Evolutionary conservation across 2,113 vertebrate species (phyloP).

Genomic region (Xyrauchen texanus): DNA sequence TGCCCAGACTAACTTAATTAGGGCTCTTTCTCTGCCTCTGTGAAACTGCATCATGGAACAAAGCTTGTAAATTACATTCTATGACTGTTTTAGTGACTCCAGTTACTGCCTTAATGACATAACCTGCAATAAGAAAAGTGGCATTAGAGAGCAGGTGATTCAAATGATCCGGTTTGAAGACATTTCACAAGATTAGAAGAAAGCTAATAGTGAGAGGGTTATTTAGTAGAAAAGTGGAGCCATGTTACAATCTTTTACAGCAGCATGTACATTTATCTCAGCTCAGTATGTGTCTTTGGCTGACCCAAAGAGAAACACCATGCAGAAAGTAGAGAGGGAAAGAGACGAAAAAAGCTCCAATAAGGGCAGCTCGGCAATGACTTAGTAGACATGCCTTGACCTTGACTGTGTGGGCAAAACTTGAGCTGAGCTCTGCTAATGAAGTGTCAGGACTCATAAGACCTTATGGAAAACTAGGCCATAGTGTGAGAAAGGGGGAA

Average conservation of each 20-base stretch:
- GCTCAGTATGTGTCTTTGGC: slow-evolving; percentile 6
- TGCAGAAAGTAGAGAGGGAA: slow-evolving; percentile 24
- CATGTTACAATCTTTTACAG: neutral
- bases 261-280: slow-evolving; percentile 13
- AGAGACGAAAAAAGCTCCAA: slow-evolving; percentile 42
- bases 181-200: slow-evolving; percentile 37
- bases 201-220: slow-evolving; percentile 8
- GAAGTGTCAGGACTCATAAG: slow-evolving; percentile 64
- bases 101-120: slow-evolving; percentile 14
- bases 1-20: slow-evolving; percentile 51
- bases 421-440: slow-evolving; percentile 61
- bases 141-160: slow-evolving; percentile 17
- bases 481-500: slow-evolving; percentile 35
- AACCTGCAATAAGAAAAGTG: slow-evolving; percentile 9
- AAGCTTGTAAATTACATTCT: slow-evolving; percentile 46
- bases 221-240: neutral
- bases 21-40: slow-evolving; percentile 36
- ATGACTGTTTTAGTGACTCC: slow-evolving; percentile 46
- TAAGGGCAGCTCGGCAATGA: slow-evolving; percentile 37
- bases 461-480: slow-evolving; percentile 65
- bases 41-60: slow-evolving; percentile 40
- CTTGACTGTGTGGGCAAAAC: slow-evolving; percentile 61
- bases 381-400: slow-evolving; percentile 66
- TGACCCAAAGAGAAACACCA: slow-evolving; percentile 24
- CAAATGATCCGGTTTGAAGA: slow-evolving; percentile 11